Base-by-base conservation (phyloP, 2,113 vertebrate species). In the Anser cygnoides region DNA sequence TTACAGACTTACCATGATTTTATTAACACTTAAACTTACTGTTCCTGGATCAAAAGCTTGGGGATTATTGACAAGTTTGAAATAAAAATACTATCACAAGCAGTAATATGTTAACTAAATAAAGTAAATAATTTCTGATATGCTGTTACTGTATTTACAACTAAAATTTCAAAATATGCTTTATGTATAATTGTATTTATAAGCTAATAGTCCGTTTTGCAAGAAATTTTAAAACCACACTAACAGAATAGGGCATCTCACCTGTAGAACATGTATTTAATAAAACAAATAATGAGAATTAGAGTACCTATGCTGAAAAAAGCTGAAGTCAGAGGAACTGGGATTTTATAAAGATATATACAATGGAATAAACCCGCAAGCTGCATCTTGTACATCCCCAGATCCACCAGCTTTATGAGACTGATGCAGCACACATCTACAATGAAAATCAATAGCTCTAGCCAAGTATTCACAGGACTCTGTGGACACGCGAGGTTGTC, bases 1-100 rank as follows among this genome's bases (percentile, higher is more conserved):
- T 77, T 76, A 82, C 6, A 50, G 67, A 79, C 49, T 73, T 52
- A 18, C 17, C 21, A 44, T 70, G 29, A 83, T 86, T 93, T 80
- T 73, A 73, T 94, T 86, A 90, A 74, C 21, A 50, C 39, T 82
- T 91, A 58, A 61, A 68, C 91, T 84, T 92, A 92, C 52, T 84
- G 39, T 61, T 46, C 9, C 28, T 72, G 35, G 22, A 52, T 78
- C 66, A 78, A 91, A 94, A 84, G 29, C 54, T 84, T 84, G 52
- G 50, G 29, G 22, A 63, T 43, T 89, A 91, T 72, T 23, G 70
- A 72, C 43, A 78, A 54, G 37, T 66, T 59, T 57, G 66, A 87
- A 88, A 93, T 80, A 71, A 84, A 80, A 35, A 84, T n/a, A 74
- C 50, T 66, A 39, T 55, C 67, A 71, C 37, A 81, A 67, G 50